Percentiles rank a stretch among this genome's conserved stretches.
Evolutionary conservation across 2,113 vertebrate species (phyloP).

Genomic region (Piprites chloris): DNA sequence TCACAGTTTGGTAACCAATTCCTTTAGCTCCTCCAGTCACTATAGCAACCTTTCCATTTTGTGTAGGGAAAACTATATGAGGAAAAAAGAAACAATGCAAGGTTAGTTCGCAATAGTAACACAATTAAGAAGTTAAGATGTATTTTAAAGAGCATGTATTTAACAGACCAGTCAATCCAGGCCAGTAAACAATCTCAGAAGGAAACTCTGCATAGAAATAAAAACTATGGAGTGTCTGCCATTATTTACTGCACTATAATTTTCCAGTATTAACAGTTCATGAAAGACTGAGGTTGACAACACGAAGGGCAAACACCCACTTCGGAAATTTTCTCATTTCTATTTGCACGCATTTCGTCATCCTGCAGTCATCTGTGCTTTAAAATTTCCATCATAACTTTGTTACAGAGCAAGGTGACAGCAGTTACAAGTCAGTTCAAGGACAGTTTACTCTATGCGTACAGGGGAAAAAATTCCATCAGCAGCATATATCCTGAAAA

Average conservation of each 20-base stretch:
- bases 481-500: background rate
- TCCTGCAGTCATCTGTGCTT: background rate
- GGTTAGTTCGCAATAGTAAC: background rate
- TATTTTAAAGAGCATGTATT: background rate
- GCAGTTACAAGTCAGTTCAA: background rate
- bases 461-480: background rate
- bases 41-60: slow-evolving; percentile 87
- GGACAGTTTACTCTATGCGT: background rate
- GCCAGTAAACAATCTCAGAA: background rate
- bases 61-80: slow-evolving; percentile 77
- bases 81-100: background rate
- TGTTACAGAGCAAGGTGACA: background rate
- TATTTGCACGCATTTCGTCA: background rate
- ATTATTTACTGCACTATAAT: background rate
- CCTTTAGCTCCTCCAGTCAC: slow-evolving; percentile 90
- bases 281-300: accelerated
- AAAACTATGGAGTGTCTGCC: background rate
- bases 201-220: background rate
- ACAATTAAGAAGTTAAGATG: background rate
- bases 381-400: background rate
- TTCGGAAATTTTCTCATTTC: background rate
- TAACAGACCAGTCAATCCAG: background rate
- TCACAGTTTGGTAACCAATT: slow-evolving; percentile 85
- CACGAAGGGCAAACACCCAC: background rate
- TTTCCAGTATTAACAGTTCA: background rate